These are phyloP conservation scores for Pelodytes ibericus DNA, from an alignment of 2,797 vertebrate species.

Conservation along the genomic window DNA sequence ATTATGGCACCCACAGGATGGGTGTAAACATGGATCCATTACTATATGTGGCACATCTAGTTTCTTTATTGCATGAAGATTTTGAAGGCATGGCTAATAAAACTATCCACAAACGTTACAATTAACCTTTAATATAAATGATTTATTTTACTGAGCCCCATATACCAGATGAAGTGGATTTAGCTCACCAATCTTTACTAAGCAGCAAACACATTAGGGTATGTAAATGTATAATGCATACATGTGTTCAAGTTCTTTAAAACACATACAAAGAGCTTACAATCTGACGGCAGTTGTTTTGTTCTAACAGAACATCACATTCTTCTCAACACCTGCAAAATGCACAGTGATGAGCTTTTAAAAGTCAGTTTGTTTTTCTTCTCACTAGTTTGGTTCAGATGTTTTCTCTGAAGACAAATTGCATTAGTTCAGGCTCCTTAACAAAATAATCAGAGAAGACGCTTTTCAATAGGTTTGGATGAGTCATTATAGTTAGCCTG, in stretches of 20 bases:
- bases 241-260: background rate
- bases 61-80: no score
- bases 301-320: background rate
- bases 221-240: background rate
- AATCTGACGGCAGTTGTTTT: background rate
- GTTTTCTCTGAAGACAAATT: constrained; percentile 36
- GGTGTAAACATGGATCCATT: no score
- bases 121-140: no score
- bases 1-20: no score
- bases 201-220: background rate
- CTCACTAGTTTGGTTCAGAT: constrained; percentile 17
- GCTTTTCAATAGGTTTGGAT: constrained; percentile 17
- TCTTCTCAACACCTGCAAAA: constrained; percentile 29
- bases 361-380: constrained; percentile 19
- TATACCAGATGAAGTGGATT: no score
- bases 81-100: no score
- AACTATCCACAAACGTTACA: no score
- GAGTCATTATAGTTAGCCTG: constrained; percentile 31
- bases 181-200: no score
- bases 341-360: constrained; percentile 28
- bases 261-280: background rate
- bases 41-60: no score
- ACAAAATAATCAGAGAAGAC: constrained; percentile 50
- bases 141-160: no score
- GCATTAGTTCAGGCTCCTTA: constrained; percentile 24